Evolutionary conservation across 2,113 vertebrate genomes (phyloP).

Genomic region (Ailurus styani): DNA sequence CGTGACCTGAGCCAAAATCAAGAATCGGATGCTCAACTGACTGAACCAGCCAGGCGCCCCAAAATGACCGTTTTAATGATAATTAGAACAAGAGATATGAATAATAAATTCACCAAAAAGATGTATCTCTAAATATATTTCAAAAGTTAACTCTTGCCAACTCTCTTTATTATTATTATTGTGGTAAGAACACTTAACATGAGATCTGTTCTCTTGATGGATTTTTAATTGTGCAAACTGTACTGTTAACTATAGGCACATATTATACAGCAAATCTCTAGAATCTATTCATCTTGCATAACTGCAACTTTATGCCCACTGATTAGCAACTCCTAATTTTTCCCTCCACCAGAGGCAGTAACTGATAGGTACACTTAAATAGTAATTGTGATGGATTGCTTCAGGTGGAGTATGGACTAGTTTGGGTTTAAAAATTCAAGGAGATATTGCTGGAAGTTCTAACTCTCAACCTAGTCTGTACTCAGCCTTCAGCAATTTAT

Average conservation of each 20-base stretch:
- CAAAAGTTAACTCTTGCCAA: not conserved
- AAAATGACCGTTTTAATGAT: not conserved
- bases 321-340: not conserved
- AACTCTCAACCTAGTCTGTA: not conserved
- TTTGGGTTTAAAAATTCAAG: not conserved
- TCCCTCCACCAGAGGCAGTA: not conserved
- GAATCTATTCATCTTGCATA: not conserved
- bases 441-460: not conserved
- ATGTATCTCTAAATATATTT: not conserved
- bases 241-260: not conserved
- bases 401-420: not conserved
- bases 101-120: not conserved
- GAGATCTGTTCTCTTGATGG: not conserved
- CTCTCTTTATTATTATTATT: not conserved
- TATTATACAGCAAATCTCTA: not conserved
- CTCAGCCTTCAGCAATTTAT: not conserved
- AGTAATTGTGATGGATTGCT: not conserved
- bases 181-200: not conserved
- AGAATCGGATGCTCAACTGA: not conserved
- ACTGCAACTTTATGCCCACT: not conserved
- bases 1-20: not conserved
- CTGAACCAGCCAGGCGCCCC: not conserved
- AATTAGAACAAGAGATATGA: not conserved
- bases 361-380: not conserved
- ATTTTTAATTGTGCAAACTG: not conserved